Evolutionary conservation across 1,140 invertebrate genomes (phyloP).

Genomic region (Zelostemma sp.): DNA sequence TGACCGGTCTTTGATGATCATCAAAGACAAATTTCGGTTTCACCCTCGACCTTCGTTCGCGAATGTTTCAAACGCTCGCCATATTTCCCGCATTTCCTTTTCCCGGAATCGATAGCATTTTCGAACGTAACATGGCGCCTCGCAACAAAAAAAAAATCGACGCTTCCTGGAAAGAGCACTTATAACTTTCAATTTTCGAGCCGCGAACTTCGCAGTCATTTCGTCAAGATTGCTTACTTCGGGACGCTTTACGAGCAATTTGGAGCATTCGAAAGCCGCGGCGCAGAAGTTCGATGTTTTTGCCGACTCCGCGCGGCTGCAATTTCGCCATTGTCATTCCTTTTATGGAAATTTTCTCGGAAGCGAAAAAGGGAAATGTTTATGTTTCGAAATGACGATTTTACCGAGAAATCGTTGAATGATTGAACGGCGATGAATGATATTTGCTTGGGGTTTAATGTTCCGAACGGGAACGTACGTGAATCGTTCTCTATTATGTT

Average conservation of each 20-base stretch:
- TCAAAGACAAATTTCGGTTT: no score
- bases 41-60: no score
- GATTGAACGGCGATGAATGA: slow-evolving; percentile 4
- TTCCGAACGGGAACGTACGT: slow-evolving; percentile 1
- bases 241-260: slow-evolving; percentile 40
- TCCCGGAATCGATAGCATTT: slow-evolving; percentile 37
- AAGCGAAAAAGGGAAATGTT: no score
- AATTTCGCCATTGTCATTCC: slow-evolving; percentile 1
- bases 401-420: neutral
- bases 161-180: slow-evolving; percentile 9
- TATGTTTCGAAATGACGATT: no score
- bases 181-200: slow-evolving; percentile 32
- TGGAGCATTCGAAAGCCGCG: slow-evolving; percentile 22
- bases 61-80: neutral
- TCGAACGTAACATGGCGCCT: slow-evolving; percentile 15
- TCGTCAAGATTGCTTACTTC: slow-evolving; percentile 39
- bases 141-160: neutral
- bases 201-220: slow-evolving; percentile 23
- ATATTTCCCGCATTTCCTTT: slow-evolving; percentile 27
- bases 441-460: slow-evolving; percentile 1
- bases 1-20: no score
- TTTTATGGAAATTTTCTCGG: slow-evolving; percentile 2
- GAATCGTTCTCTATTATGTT: slow-evolving; percentile 23
- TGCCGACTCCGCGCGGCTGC: slow-evolving; percentile 2
- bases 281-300: slow-evolving; percentile 14